Evolutionary conservation across 2,888 invertebrate species (phyloP), one percentile per base, ranked within the genome.

Genomic region (Eumerus sabulonum): DNA sequence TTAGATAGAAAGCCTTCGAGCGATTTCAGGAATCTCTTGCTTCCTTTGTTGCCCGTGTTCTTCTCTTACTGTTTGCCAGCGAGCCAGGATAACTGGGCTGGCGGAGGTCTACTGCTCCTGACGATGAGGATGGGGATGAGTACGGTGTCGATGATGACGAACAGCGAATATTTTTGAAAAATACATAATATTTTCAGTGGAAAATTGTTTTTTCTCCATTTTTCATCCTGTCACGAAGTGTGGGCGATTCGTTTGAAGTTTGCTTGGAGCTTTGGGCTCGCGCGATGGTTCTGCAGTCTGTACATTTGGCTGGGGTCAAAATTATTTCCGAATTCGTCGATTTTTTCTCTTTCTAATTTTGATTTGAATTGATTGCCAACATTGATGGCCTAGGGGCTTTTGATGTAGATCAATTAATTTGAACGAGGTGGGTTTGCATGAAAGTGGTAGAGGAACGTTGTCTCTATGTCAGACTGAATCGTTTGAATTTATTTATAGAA

Each of bases 301-400:
- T n/a, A 40, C 50, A 62, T 59, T 64, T 79, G 79, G 68, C 74
- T 74, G 79, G 79, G 74, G 79, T 79, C 79, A 79, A 63, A 68
- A 74, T 79, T 74, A 79, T 79, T 79, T 79, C 68, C 79, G 40
- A 74, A 63, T 68, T 79, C 74, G 74, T 79, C 74, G 79, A 79
- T 79, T 74, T 79, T 79, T 68, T 74, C 64, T 79, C 74, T 70
- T 70, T 70, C 74, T 54, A 59, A 35, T 54, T 38, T 44, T 13
- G 27, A 3, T 54, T 27, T 50, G 36, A n/a, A 57, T 63, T 44
- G 50, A 45, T 45, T 50, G 36, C 9, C n/a, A 38, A 11, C 13
- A 16, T 40, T n/a, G 11, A n/a, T 16, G 17, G 2, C 9, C 7
- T 18, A 35, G 7, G 36, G 38, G 14, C 14, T 50, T 57, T 57